These are phyloP conservation scores for Bombus vancouverensis DNA, from an alignment of 1,140 invertebrate genomes.

Conservation along the genomic window DNA sequence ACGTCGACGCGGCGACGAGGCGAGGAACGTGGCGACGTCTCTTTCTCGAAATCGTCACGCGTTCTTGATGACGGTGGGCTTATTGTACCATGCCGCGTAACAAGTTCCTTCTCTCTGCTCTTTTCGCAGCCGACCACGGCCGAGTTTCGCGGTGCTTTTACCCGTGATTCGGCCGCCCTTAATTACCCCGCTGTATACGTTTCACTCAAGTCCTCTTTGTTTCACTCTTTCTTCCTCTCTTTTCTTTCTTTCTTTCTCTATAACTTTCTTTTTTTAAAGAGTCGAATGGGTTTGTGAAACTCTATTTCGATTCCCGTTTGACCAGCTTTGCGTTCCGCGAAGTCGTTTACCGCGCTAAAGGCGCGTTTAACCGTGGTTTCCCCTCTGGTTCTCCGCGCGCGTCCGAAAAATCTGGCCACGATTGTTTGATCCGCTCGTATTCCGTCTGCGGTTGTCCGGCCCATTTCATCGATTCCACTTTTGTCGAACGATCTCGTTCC, in stretches of 20 bases:
- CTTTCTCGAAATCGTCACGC: conserved; percentile 1
- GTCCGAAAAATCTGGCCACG: conserved; percentile 29
- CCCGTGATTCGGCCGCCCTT: not conserved
- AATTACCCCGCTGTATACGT: not conserved
- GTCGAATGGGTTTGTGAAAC: not conserved
- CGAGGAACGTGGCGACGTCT: no score
- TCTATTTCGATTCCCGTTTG: not conserved
- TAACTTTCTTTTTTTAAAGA: no score
- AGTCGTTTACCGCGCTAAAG: conserved; percentile 14
- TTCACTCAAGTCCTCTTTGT: not conserved
- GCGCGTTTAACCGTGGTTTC: not conserved
- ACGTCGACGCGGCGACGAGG: not conserved
- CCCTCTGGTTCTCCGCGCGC: not conserved
- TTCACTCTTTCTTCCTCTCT: no score
- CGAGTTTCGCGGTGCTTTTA: not conserved
- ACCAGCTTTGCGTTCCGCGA: not conserved
- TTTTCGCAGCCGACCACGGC: not conserved
- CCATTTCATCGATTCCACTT: conserved; percentile 38
- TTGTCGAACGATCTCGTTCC: not conserved
- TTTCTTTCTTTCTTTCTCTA: no score
- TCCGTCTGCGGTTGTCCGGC: conserved; percentile 39
- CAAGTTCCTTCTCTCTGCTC: not conserved
- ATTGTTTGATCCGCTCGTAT: conserved; percentile 34
- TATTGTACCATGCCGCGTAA: not conserved
- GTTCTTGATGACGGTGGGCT: not conserved